Percentiles rank a stretch among this genome's conserved stretches.
These are phyloP conservation scores for Leuctra nigra DNA, from an alignment of 2,888 invertebrate species.

Conservation along the genomic window DNA sequence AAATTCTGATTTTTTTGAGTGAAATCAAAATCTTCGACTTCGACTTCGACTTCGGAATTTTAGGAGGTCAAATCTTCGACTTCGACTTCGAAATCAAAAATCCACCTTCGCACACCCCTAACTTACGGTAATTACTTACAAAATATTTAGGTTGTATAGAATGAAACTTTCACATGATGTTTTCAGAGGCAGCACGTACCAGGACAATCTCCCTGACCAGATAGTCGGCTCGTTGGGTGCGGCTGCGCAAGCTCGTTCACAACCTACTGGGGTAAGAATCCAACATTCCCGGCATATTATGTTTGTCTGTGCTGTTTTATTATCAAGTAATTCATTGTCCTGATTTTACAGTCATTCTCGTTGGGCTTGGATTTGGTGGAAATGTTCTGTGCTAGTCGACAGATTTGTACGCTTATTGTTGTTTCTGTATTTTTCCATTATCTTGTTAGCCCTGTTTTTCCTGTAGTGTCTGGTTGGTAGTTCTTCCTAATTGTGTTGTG, in stretches of 20 bases:
- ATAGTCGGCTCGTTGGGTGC: slow-evolving; percentile 42
- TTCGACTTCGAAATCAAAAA: too few relatives aligned
- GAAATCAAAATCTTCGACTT: too few relatives aligned
- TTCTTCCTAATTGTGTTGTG: neutral
- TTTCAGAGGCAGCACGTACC: slow-evolving; percentile 51
- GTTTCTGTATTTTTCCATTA: too few relatives aligned
- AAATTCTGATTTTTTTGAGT: too few relatives aligned
- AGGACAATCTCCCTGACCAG: slow-evolving; percentile 53
- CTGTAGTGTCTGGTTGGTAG: neutral
- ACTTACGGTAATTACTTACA: too few relatives aligned
- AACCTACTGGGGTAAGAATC: slow-evolving; percentile 34
- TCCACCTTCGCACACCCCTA: too few relatives aligned
- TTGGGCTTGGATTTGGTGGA: neutral
- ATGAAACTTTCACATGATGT: neutral
- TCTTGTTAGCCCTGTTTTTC: too few relatives aligned
- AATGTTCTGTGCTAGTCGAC: neutral
- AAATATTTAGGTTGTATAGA: neutral
- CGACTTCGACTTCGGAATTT: too few relatives aligned
- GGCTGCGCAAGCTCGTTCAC: slow-evolving; percentile 40
- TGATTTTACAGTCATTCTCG: too few relatives aligned
- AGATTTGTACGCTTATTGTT: neutral
- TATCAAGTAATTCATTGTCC: neutral
- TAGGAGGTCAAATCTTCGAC: too few relatives aligned
- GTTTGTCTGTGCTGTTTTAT: too few relatives aligned
- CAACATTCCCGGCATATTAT: neutral